Base-by-base conservation (phyloP, 2,113 vertebrate species). In the Nothobranchius furzeri region DNA sequence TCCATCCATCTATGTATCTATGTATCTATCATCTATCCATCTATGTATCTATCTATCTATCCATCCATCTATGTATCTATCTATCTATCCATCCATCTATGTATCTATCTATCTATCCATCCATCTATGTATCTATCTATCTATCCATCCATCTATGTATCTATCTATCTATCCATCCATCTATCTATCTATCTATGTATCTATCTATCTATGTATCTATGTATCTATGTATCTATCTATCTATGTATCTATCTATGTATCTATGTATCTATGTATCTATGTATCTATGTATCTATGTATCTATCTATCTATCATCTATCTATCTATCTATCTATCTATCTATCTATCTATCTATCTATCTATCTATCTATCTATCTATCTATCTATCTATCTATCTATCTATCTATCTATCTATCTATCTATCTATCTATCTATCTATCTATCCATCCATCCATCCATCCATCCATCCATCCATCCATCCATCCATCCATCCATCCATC, bases 161-260 rank as follows among this genome's bases (percentile, higher is more conserved):
- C 30, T 36, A 55, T 36, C 53, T 15, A 55, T 55, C 30, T 36
- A 55, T 55, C 53, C 9, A 55, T 55, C 53, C 15, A 55, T 53
- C 51, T 13, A 53, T 53, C 51, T 30, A 53, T 53, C 24, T 30
- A 54, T 53, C 25, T 20, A 35, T 53, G 1, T 30, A 30, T 40
- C 37, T 40, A 40, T 40, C 37, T 4, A 40, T 40, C n/a, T n/a
- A n/a, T n/a, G n/a, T n/a, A n/a, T n/a, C n/a, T n/a, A n/a, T n/a
- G n/a, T n/a, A n/a, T n/a, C n/a, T n/a, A n/a, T n/a, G n/a, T n/a
- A n/a, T n/a, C 37, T 40, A 40, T 17, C 50, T 12, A 52, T 52
- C 17, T 25, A 52, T 50, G 15, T 17, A 35, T 54, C 25, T 9
- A 10, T 24, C 50, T 11, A 50, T 50, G 3, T 17, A 50, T 48